Conservation (phyloP, 2,888 invertebrate genomes). For the Pteria penguin region DNA sequence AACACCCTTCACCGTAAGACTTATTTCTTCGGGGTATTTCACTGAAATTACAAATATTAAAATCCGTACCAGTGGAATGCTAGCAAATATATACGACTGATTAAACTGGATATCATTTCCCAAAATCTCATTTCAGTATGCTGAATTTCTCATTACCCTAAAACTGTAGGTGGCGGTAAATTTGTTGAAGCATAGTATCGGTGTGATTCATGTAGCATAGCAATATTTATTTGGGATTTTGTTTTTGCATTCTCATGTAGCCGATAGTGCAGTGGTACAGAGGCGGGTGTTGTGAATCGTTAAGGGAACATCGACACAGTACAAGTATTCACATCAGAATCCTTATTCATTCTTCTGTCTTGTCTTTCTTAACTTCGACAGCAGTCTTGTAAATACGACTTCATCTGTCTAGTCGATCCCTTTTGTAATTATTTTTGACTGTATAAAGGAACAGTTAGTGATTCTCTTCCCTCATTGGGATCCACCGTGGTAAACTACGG, state of each 20-base stretch:
- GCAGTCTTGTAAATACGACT: too few species aligned
- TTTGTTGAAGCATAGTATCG: neutral
- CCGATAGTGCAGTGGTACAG: too few species aligned
- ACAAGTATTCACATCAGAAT: too few species aligned
- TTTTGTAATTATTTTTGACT: too few species aligned
- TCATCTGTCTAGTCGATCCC: too few species aligned
- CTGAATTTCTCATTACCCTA: conserved; percentile 29
- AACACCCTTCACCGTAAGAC: too few species aligned
- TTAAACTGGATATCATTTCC: conserved; percentile 10
- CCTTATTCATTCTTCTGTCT: too few species aligned
- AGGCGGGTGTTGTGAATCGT: too few species aligned
- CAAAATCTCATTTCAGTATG: conserved; percentile 17
- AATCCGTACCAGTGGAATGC: conserved; percentile 10
- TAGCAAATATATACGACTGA: conserved; percentile 19
- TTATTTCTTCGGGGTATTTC: conserved; percentile 12
- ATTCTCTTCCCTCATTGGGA: too few species aligned
- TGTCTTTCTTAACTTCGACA: too few species aligned
- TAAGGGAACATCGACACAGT: neutral
- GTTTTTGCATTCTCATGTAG: neutral
- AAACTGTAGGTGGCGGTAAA: conserved; percentile 13
- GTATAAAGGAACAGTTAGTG: too few species aligned
- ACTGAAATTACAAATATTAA: conserved; percentile 2
- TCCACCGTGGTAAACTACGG: too few species aligned
- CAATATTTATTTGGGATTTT: conserved; percentile 10
- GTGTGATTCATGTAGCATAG: neutral